Percentiles rank a stretch among this genome's conserved stretches.
These are phyloP conservation scores for Suncus etruscus DNA, from an alignment of 2,113 vertebrate species.

Conservation along the genomic window DNA sequence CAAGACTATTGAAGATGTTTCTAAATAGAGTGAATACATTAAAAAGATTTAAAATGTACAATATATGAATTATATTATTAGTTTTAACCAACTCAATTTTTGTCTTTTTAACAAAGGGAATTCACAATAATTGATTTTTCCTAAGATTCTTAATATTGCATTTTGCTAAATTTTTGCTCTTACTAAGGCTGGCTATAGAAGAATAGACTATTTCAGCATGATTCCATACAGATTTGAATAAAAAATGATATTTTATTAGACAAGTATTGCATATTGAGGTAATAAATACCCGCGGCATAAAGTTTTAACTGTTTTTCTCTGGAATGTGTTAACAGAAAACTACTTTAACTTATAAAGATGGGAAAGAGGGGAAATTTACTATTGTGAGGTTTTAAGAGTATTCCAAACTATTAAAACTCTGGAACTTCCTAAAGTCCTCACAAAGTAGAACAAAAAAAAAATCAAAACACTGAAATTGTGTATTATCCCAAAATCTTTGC, in stretches of 20 bases:
- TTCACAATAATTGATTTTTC: neutral
- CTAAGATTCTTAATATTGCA: neutral
- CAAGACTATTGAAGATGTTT: neutral
- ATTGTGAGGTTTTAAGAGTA: slow-evolving; percentile 33
- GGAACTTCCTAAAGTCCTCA: neutral
- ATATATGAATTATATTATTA: neutral
- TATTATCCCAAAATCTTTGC: neutral
- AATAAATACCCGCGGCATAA: slow-evolving; percentile 68
- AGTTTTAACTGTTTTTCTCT: slow-evolving; percentile 69
- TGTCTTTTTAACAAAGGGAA: slow-evolving; percentile 12
- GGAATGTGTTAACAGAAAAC: slow-evolving; percentile 60
- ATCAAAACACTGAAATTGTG: neutral
- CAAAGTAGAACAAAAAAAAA: neutral
- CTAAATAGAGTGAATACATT: neutral
- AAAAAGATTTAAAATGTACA: neutral
- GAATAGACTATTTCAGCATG: slow-evolving; percentile 15
- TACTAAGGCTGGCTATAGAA: neutral
- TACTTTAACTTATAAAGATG: slow-evolving; percentile 69
- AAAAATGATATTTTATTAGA: slow-evolving; percentile 66
- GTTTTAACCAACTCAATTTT: neutral
- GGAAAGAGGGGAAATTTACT: slow-evolving; percentile 47
- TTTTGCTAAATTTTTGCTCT: slow-evolving; percentile 33
- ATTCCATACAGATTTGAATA: slow-evolving; percentile 63
- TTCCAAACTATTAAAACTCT: neutral
- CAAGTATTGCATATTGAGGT: slow-evolving; percentile 52